Conservation (phyloP, 2,113 vertebrate species). For the Crotalus horridus region DNA sequence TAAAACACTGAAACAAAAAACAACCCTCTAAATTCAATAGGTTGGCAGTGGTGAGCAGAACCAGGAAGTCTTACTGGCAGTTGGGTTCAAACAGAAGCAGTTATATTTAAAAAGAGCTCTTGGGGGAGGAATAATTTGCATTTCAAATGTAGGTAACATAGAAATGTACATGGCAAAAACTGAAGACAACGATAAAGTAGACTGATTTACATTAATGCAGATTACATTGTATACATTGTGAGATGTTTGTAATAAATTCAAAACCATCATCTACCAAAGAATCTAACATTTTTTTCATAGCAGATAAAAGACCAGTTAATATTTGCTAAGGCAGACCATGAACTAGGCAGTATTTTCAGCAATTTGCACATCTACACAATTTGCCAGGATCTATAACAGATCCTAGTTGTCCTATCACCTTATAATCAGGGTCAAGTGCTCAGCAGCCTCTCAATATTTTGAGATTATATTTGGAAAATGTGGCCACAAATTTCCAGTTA, state of each 20-base stretch:
- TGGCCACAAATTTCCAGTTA: background rate
- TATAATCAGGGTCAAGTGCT: background rate
- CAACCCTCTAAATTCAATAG: background rate
- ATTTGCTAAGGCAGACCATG: background rate
- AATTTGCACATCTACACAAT: background rate
- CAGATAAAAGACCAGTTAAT: background rate
- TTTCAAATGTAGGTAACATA: background rate
- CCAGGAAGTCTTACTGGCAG: background rate
- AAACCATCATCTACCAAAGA: background rate
- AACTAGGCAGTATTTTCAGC: background rate
- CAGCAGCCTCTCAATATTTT: background rate
- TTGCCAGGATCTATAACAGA: background rate
- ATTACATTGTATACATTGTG: background rate
- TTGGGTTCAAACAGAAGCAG: background rate
- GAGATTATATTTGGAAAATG: background rate
- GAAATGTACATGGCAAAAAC: background rate
- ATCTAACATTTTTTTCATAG: background rate
- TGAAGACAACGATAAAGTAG: background rate
- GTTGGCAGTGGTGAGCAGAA: background rate
- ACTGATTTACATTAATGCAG: background rate
- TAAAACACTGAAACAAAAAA: background rate
- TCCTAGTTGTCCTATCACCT: background rate
- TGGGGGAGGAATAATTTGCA: background rate
- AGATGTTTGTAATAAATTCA: background rate
- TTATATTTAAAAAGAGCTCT: background rate